Percentiles rank a stretch among this genome's conserved stretches.
Evolutionary conservation across 2,113 vertebrate genomes (phyloP).

Genomic region (Erinaceus europaeus): DNA sequence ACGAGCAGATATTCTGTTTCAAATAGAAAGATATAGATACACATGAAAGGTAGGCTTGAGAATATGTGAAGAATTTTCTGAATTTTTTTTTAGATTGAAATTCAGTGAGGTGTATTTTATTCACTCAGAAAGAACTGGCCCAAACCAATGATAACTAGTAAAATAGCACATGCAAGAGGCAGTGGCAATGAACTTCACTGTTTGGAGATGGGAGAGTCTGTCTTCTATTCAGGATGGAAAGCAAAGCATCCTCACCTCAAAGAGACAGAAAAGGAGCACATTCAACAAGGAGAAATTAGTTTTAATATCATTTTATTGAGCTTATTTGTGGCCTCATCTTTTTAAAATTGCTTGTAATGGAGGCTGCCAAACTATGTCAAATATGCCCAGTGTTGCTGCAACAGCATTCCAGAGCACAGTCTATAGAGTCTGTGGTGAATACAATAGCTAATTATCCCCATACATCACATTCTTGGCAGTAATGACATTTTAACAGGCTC

Average conservation of each 20-base stretch:
- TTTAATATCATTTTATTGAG: neutral
- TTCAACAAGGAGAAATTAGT: neutral
- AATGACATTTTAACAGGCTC: neutral
- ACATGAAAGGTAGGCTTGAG: neutral
- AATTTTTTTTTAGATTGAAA: neutral
- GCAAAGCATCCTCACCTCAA: neutral
- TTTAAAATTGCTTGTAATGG: slow-evolving; percentile 1
- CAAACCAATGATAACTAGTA: neutral
- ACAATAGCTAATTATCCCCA: neutral
- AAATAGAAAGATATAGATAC: neutral
- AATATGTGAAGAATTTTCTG: neutral
- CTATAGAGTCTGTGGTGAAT: neutral
- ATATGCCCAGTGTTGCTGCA: neutral
- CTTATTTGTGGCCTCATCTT: neutral
- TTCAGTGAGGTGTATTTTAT: neutral
- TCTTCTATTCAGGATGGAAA: neutral
- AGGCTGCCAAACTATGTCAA: slow-evolving; percentile 22
- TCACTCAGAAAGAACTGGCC: neutral
- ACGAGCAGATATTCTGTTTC: neutral
- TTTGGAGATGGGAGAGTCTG: neutral
- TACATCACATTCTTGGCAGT: slow-evolving; percentile 13
- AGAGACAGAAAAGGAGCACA: neutral
- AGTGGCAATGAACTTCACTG: fast-evolving
- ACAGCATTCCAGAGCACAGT: neutral
- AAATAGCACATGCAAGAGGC: neutral